Evolutionary conservation across 1,140 invertebrate genomes (phyloP).

Genomic region (Drosophila bifasciata): DNA sequence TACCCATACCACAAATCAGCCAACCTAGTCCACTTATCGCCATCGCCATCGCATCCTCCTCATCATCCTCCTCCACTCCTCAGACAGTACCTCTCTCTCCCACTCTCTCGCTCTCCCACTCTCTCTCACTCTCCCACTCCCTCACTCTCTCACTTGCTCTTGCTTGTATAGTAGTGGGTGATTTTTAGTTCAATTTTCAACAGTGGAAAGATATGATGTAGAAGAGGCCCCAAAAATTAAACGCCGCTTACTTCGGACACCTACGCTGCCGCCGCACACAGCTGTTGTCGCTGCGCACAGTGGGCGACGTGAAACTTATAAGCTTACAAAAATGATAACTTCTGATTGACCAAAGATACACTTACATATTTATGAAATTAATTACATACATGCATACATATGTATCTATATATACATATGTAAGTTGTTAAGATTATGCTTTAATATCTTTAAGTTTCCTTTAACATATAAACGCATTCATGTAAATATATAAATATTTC

Average conservation of each 20-base stretch:
- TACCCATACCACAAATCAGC: conserved; percentile 36
- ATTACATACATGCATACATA: too few species aligned
- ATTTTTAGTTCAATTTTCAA: conserved; percentile 61
- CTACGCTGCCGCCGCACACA: conserved; percentile 30
- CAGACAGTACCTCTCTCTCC: conserved; percentile 4
- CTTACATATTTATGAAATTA: neutral
- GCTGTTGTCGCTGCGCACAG: neutral
- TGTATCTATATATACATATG: too few species aligned
- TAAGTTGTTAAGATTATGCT: too few species aligned
- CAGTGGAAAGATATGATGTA: conserved; percentile 18
- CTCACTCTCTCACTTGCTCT: conserved; percentile 3
- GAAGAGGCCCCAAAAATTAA: conserved; percentile 42
- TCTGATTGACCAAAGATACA: neutral
- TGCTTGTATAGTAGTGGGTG: conserved; percentile 61
- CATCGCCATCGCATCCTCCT: too few species aligned
- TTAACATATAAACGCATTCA: too few species aligned
- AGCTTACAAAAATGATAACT: too few species aligned
- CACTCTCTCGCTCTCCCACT: conserved; percentile 13
- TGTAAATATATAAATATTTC: too few species aligned
- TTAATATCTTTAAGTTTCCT: too few species aligned
- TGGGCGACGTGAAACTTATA: too few species aligned
- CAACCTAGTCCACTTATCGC: conserved; percentile 10
- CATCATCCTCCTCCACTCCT: neutral
- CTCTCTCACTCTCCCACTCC: too few species aligned
- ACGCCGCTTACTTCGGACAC: conserved; percentile 37